Base-by-base conservation (phyloP, 1,140 invertebrate species). In the Zaprionus nigranus region DNA sequence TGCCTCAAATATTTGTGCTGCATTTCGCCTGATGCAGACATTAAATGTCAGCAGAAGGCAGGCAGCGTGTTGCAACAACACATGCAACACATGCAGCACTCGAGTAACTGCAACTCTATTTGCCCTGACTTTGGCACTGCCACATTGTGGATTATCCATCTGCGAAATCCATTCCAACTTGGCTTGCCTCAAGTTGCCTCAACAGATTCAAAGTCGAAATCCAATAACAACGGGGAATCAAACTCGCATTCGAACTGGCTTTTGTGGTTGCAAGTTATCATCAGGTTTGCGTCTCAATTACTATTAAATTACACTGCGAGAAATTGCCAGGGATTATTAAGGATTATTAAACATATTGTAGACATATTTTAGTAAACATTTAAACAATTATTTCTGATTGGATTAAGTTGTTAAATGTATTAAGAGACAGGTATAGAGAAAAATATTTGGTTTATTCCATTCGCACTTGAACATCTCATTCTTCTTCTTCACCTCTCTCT, bases 11-110 rank as follows among this genome's bases (percentile, higher is more conserved):
- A 51, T 51, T 51, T 51, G 46, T 24, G 46, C 12, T 22, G 46
- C 20, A 51, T 51, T 51, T 51, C 20, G 46, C 46, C 46, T 51
- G 46, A 51, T 51, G 46, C 46, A 51, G 46, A 22, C 46, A 51
- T 51, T 51, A 51, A 51, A 51, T 51, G 20, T 51, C 46, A 46
- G 20, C 17, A 49, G 46, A 12, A 22, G 46, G 20, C 17, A 22
- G 46, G 20, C 17, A 49, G 46, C 20, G 12, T 51, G 46, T 24
- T 24, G 46, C 46, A 51, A 51, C 46, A 51, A 51, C 46, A 51
- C 46, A 12, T 49, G 46, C 46, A 49, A 49, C 46, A 22, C 46
- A 13, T 51, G 46, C 46, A 51, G 17, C 46, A 49, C 46, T 20
- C 26, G 26, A 28, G 26, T 28, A 28, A 7, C 26, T 49, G 46